phyloP scores from a whole-genome alignment of 64 coral and sea anemone species.

The Actinia tenebrosa region DNA sequence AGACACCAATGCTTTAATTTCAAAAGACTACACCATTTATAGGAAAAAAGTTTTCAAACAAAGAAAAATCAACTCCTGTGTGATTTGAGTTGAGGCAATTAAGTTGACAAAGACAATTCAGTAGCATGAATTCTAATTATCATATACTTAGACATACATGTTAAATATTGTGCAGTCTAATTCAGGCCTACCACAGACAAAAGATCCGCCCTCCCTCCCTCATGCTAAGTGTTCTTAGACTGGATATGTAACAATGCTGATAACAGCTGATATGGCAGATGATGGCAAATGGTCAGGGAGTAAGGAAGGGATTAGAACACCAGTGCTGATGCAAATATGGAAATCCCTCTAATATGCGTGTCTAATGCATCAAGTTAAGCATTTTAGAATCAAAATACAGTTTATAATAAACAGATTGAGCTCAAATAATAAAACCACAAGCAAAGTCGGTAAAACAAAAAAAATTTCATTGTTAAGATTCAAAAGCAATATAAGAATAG shows the following conservation, averaged over 20 bases:
- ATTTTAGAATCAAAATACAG: neutral
- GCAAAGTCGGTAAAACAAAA: neutral
- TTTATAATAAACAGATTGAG: neutral
- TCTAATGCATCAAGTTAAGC: neutral
- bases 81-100: no score
- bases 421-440: neutral
- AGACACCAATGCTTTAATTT: no score
- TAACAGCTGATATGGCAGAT: neutral
- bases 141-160: no score
- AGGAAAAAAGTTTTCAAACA: no score
- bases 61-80: no score
- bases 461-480: neutral
- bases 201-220: neutral
- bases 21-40: no score
- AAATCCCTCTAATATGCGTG: neutral
- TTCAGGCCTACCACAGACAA: neutral
- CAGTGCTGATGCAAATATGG: neutral
- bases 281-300: slow-evolving; percentile 6
- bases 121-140: no score
- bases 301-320: neutral
- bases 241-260: neutral
- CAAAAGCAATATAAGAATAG: neutral
- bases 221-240: neutral
- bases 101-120: no score
- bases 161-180: neutral